Evolutionary conservation across 2,888 invertebrate species (phyloP).

Genomic region (Cheilosia impressa): DNA sequence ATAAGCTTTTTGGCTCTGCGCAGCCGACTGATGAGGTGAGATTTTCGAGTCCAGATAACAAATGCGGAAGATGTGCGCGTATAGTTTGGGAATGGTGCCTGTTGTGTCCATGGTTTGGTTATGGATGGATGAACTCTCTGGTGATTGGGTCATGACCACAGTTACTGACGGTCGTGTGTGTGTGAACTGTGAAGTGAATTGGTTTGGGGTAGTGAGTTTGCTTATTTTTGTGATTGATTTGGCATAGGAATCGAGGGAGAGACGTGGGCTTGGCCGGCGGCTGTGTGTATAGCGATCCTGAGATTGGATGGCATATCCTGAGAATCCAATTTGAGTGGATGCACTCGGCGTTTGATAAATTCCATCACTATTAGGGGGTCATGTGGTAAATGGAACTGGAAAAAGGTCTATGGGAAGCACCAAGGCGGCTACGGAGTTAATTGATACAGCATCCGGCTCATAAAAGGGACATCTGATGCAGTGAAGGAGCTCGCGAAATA

Average conservation of each 20-base stretch:
- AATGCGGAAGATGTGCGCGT: constrained; percentile 67
- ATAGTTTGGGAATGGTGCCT: constrained; percentile 54
- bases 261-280: background rate
- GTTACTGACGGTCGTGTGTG: constrained; percentile 13
- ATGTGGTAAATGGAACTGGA: background rate
- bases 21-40: constrained; percentile 64
- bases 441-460: too few species aligned
- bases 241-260: constrained; percentile 19
- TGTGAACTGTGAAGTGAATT: constrained; percentile 19
- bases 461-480: too few species aligned
- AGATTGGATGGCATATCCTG: background rate
- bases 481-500: too few species aligned
- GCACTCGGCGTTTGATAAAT: background rate
- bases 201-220: constrained; percentile 29
- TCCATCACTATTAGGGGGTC: background rate
- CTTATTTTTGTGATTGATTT: constrained; percentile 45
- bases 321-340: constrained; percentile 14
- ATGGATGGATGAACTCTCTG: constrained; percentile 48
- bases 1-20: constrained; percentile 57
- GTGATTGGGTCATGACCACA: constrained; percentile 73
- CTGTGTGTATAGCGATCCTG: constrained; percentile 4
- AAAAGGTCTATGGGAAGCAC: too few species aligned
- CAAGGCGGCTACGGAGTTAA: too few species aligned
- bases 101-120: constrained; percentile 44
- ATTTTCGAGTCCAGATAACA: constrained; percentile 74